Evolutionary conservation across 2,888 invertebrate genomes (phyloP), one percentile per base, ranked within the genome.

Genomic region (Netelia inedita): DNA sequence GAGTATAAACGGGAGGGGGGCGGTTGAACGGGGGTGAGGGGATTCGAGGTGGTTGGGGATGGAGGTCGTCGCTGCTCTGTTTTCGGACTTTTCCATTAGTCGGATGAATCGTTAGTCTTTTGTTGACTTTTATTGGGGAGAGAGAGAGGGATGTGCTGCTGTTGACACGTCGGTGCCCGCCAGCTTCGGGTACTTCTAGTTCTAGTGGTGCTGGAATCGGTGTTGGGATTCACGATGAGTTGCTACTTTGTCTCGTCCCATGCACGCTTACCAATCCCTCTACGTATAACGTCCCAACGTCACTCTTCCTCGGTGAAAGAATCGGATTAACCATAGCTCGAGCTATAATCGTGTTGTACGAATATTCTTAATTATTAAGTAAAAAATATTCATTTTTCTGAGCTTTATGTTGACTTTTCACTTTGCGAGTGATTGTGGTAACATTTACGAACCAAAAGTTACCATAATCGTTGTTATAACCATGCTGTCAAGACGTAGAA

Each of bases 1-100:
- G 35, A 6, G 35, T 35, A 35, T 35, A 35, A 35, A 35, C 6
- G n/a, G n/a, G n/a, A n/a, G 68, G 76, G 74, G 78, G 71, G 79
- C 41, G 80, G 53, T 50, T 68, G 57, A 66, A 74, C 55, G 78
- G 50, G 66, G 53, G 16, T 74, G 72, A 82, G 69, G 79, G 79
- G 83, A 63, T 85, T 50, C 74, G 50, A 66, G 72, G 85, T 59
- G 75, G 86, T 82, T 57, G 19, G 53, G 41, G 55, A 53, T 76
- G 35, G 81, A 74, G 81, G 63, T 79, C 71, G 76, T 57, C 73
- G 78, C 75, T 79, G 85, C 73, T 85, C 92, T 93, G 93, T 93
- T 93, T 93, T 93, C 92, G 93, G 93, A 93, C 93, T 93, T 93
- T 93, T 93, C 93, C 93, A 93, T 93, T 93, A 93, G 93, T 91